Evolutionary conservation across 2,113 vertebrate genomes (phyloP), one percentile per base, ranked within the genome.

Genomic region (Fulica atra): DNA sequence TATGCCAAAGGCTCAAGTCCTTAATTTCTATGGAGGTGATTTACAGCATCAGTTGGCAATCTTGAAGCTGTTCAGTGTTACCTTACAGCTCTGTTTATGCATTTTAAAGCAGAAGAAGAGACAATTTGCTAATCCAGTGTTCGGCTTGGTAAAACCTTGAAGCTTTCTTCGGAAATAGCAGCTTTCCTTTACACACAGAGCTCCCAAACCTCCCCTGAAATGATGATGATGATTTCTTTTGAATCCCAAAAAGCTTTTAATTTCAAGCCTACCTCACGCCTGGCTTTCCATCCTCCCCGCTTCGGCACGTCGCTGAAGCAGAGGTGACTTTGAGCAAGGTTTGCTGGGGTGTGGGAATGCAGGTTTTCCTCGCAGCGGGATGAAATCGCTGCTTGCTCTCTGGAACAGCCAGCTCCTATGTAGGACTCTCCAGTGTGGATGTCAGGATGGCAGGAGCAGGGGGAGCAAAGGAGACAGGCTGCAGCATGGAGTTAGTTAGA

Each of bases 11-110:
- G 50, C 70, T 93, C 56, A 13, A 81, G 73, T 50, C 64, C 73
- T 78, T 50, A 86, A 35, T 56, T 80, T 23, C 59, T 36, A 5
- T 50, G n/a, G 66, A 74, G 24, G 68, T 90, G 91, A 73, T 85
- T 87, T 88, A 87, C 53, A 40, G 88, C 53, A 2, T 42, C 71
- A 3, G 53, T 86, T 92, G 85, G 86, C 84, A 89, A 17, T n/a
- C 79, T 13, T 2, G 42, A 68, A 57, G 81, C 82, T 57, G 69
- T 26, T 83, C 92, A 38, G 69, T 23, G 81, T 53, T 81, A 69
- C 94, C 94, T 77, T 50, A 33, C 81, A 44, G 70, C 93, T 82
- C 82, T 53, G 68, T 74, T 92, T 51, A 78, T 76, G 81, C 90
- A 50, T 82, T 86, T 74, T 85, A 35, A 80, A 81, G 25, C 48